Evolutionary conservation across 2,113 vertebrate species (phyloP), one percentile per base, ranked within the genome.

Genomic region (Edolisoma coerulescens): DNA sequence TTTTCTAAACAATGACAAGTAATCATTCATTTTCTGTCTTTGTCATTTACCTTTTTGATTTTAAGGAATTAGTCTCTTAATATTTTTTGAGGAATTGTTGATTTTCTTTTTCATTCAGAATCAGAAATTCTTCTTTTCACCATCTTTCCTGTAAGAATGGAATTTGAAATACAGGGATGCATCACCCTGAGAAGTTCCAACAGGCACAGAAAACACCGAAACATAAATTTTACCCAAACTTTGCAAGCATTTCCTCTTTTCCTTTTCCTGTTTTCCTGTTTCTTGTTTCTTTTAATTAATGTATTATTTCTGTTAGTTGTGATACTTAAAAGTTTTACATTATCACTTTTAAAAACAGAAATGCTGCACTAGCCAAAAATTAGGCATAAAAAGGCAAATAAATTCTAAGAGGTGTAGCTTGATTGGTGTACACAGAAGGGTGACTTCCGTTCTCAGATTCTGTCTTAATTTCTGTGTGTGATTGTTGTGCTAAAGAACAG

Each of bases 1-100:
- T 97, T 97, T 97, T 90, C 96, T 97, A 93, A 89, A 82, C 95
- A 80, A 74, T 94, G 89, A 64, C 80, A 95, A 89, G 49, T 95
- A 82, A 97, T 98, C 53, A 79, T 93, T 97, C 53, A 97, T 84
- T 96, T 82, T 64, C 88, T 83, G 27, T 84, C 96, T 97, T 75
- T 89, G 37, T 27, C 35, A 60, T 95, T 92, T 95, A 69, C 41
- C 33, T 59, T 93, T 94, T 45, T 71, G 96, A 33, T 80, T 96
- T 96, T 87, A 89, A 93, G 70, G 70, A 95, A 92, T 94, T 96
- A 39, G 30, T 92, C 59, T 88, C 47, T 50, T 78, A 45, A 70
- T 60, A 9, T 44, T 90, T 90, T 96, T 96, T 84, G 23, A 93
- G 54, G 75, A 90, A 90, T 96, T 78, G 28, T 16, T 79, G 3